A percentile compares a stretch with the other conserved stretches of the same genome.
phyloP scores from a whole-genome alignment of 2,113 vertebrate genomes.

The Myiopsitta monachus region DNA sequence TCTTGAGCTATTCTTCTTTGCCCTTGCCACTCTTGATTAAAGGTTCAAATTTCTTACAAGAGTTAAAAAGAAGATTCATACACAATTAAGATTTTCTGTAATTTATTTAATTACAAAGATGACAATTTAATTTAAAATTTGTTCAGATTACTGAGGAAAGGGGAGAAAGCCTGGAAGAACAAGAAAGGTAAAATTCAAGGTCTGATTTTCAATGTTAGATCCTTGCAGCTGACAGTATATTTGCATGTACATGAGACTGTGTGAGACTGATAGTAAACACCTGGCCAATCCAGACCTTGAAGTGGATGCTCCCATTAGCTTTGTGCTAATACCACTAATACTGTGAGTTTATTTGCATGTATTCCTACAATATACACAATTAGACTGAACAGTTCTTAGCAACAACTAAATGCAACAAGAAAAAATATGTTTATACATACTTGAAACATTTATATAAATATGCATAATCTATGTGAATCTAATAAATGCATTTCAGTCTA shows the following conservation, averaged over 20 bases:
- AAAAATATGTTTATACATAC: background rate
- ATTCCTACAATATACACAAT: background rate
- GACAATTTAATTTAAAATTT: background rate
- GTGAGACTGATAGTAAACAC: background rate
- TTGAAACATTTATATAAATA: background rate
- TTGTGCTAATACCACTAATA: background rate
- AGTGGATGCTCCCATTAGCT: background rate
- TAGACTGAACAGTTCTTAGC: background rate
- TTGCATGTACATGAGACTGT: background rate
- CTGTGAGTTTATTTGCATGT: rapidly evolving
- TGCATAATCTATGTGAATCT: background rate
- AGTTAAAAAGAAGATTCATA: background rate
- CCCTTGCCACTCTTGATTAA: background rate
- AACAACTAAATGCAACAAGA: background rate
- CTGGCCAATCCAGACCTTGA: background rate
- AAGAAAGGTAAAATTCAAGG: background rate
- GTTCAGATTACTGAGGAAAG: background rate
- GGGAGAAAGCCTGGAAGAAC: background rate
- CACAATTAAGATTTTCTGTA: background rate
- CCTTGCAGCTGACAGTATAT: background rate
- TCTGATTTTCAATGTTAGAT: background rate
- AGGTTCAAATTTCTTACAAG: background rate
- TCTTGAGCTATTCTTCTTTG: background rate
- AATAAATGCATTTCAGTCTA: background rate
- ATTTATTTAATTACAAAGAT: background rate